Base-by-base conservation (phyloP, 2,113 vertebrate genomes). In the Condylura cristata region DNA sequence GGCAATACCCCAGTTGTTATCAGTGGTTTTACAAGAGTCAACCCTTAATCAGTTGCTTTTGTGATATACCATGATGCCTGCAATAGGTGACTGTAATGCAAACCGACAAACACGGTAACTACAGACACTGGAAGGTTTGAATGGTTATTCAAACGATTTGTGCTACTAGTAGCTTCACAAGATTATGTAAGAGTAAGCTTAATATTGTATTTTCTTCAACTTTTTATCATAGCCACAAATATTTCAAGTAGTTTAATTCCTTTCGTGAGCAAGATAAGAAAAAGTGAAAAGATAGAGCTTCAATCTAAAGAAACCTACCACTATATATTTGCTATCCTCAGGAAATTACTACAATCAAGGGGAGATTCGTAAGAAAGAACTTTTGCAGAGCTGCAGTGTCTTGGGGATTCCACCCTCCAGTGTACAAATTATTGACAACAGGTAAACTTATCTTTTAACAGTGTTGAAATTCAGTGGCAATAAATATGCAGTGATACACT, bases 321-420 rank as follows among this genome's bases (percentile, higher is more conserved):
- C 39, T 74, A 8, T 95, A 14, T 98, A 39, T 98, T 97, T 98
- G 76, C 96, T 96, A 0, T 96, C 97, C 95, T 90, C 91, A 99
- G 99, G 99, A 94, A 99, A 99, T 98, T 99, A 99, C 97, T 99
- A 99, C 98, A 98, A 98, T 96, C 99, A 99, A 98, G 99, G 99
- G 74, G 97, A 98, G 80, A 97, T 98, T 85, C 99, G 99, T 90
- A 99, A 98, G 98, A 98, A 98, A 92, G 99, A 99, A 97, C 98
- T 99, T 93, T 87, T 99, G 34, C 96, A 98, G 95, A 99, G 99
- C 83, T 99, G 99, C 98, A 97, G 94, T 28, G 98, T 99, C 72
- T 97, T 99, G 97, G 99, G 99, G 79, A 99, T 99, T 96, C 98
- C 99, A 96, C 74, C 98, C 28, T 98, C 98, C 58, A 93, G 95